Evolutionary conservation across 2,113 vertebrate genomes (phyloP), one percentile per base, ranked within the genome.

Genomic region (Butorides virescens): DNA sequence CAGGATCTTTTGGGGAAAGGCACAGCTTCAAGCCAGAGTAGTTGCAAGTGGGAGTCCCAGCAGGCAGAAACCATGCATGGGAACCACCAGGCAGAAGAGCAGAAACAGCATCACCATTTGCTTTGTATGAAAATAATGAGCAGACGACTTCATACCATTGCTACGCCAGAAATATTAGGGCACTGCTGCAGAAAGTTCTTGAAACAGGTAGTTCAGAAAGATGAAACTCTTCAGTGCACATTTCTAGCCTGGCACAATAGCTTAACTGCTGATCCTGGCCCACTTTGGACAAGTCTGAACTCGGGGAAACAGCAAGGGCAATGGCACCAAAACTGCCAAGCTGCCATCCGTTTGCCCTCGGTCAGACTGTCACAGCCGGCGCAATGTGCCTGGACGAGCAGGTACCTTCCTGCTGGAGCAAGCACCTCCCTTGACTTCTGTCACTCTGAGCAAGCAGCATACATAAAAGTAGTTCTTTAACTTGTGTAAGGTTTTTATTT

Each of bases 101-200:
- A 85, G 74, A 39, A 90, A n/a, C 34, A 62, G 44, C 62, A 58
- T 4, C 53, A 23, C 47, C 1, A 0, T 39, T 58, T 39, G 53
- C 37, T 73, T n/a, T 3, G 2, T 13, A 9, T 49, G 61, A 44
- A 74, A 88, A 5, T 5, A 27, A 39, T 5, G 11, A 13, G 11
- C 29, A 6, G 76, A 71, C 42, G 47, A 80, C 11, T 91, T 88
- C 80, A 30, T 21, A 8, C n/a, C 39, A 20, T 68, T 94, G 52
- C 88, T 52, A 37, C 72, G 59, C 30, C 63, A 8, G 2, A 80
- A 86, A 20, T 11, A 50, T 26, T 5, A 50, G 46, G 15, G 89
- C 91, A 85, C 58, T 9, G n/a, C 56, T 87, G 56, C 67, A 93
- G 73, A 89, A 89, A 84, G 66, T 34, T 80, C 71, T 73, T 84